Evolutionary conservation across 2,113 vertebrate genomes (phyloP).

Genomic region (Pseudorectes ferrugineus): DNA sequence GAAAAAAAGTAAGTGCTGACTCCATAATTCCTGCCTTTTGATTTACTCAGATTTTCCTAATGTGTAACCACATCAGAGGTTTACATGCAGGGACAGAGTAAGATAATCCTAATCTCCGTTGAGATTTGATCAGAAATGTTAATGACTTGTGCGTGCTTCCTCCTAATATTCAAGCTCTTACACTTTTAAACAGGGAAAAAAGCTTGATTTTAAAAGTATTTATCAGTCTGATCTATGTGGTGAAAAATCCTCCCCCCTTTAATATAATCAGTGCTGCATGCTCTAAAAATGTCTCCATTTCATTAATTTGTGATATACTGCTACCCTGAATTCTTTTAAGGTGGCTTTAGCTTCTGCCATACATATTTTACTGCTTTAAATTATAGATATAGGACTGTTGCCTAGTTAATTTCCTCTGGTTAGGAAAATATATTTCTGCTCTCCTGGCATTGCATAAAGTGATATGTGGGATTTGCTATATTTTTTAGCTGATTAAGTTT

Average conservation of each 20-base stretch:
- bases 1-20: background rate
- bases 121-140: background rate
- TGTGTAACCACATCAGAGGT: background rate
- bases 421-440: slow-evolving; percentile 64
- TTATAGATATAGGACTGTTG: slow-evolving; percentile 59
- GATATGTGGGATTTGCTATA: slow-evolving; percentile 52
- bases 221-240: background rate
- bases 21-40: background rate
- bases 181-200: background rate
- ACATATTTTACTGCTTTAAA: slow-evolving; percentile 65
- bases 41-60: slow-evolving; percentile 1
- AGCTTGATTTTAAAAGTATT: slow-evolving; percentile 22
- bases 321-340: slow-evolving; percentile 56
- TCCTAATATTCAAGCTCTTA: background rate
- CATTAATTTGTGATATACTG: slow-evolving; percentile 61
- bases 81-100: background rate
- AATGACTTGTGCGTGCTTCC: background rate
- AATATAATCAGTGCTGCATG: slow-evolving; percentile 24
- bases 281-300: slow-evolving; percentile 62
- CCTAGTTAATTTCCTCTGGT: slow-evolving; percentile 66
- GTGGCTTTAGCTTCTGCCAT: slow-evolving; percentile 61
- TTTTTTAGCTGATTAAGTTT: slow-evolving; percentile 60
- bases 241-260: slow-evolving; percentile 17
- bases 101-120: background rate
- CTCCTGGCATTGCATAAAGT: slow-evolving; percentile 40